These are phyloP conservation scores for Mesopsocus fuscifrons DNA, from an alignment of 2,888 invertebrate species.

Conservation along the genomic window DNA sequence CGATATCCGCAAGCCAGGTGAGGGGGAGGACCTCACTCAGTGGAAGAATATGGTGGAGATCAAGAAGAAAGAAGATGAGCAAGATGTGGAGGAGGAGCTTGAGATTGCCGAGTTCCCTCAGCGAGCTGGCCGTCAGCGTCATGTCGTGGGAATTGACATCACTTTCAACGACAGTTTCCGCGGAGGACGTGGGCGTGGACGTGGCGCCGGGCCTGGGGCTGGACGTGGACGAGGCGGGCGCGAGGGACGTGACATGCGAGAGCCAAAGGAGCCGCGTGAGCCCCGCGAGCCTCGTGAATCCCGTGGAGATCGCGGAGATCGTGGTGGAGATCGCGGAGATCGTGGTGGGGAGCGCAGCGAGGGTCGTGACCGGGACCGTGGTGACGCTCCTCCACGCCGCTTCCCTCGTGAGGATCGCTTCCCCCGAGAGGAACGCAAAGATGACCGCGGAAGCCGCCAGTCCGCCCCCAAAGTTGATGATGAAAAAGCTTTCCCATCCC, in stretches of 20 bases:
- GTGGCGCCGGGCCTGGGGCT: constrained; percentile 22
- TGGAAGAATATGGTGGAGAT: constrained; percentile 83
- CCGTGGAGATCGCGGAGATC: constrained; percentile 10
- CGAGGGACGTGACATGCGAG: constrained; percentile 26
- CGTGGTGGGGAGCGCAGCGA: constrained; percentile 19
- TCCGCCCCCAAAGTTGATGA: constrained; percentile 73
- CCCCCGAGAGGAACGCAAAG: constrained; percentile 25
- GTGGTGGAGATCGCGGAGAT: constrained; percentile 15
- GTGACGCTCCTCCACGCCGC: constrained; percentile 25
- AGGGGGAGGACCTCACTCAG: constrained; percentile 77
- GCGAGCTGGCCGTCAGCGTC: constrained; percentile 71
- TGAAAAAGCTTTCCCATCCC: constrained; percentile 87
- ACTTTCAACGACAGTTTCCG: constrained; percentile 66
- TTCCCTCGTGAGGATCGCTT: constrained; percentile 24
- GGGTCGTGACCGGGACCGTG: constrained; percentile 20
- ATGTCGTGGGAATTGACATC: constrained; percentile 70
- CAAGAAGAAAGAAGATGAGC: constrained; percentile 37
- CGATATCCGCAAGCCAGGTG: constrained; percentile 83
- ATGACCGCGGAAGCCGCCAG: constrained; percentile 17
- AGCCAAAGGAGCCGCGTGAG: too few relatives aligned
- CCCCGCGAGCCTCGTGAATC: constrained; percentile 9
- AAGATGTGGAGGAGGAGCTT: constrained; percentile 30
- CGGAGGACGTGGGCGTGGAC: constrained; percentile 43
- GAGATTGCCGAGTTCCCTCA: constrained; percentile 65
- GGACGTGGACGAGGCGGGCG: constrained; percentile 31